Evolutionary conservation across 2,888 invertebrate species (phyloP), one percentile per base, ranked within the genome.

Genomic region (Balanococcus diminutus): DNA sequence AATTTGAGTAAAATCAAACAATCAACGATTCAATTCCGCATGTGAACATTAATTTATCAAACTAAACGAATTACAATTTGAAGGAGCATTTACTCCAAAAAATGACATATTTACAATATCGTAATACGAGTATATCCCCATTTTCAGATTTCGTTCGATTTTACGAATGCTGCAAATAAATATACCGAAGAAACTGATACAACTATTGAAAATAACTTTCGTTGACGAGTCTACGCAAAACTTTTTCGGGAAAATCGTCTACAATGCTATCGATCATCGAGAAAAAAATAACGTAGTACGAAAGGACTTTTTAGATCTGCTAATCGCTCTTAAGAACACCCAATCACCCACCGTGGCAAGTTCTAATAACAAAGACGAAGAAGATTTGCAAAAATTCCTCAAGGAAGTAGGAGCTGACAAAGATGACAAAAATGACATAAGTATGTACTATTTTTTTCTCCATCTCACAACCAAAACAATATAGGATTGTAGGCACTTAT

Each of bases 241-340:
- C 5, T 83, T 61, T 16, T 83, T 83, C 83, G n/a, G 14, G 0
- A 8, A 56, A n/a, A 56, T 31, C 9, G 32, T 56, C 9, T n/a
- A 31, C n/a, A 46, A 56, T 28, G 32, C 56, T 0, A 51, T 83
- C 16, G 9, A 56, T 32, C 61, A 61, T 16, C 28, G 83, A 31
- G 83, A 31, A 32, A 28, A 28, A 46, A 25, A 56, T 22, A 61
- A 83, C 5, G 46, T 83, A 5, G n/a, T 19, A 32, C 16, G 83
- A 83, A 61, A 61, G 11, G 83, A 83, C 56, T 16, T 83, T 3
- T 16, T 83, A 1, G 83, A 83, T 61, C 11, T 83, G 19, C 56
- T 83, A 9, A 61, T 83, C 11, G 75, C n/a, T 4, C 19, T 79
- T 36, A 79, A 79, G 9, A 79, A 86, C 25, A 79, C 61, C 2